Evolutionary conservation across 2,888 invertebrate species (phyloP), one percentile per base, ranked within the genome.

Genomic region (Rhyacophila evoluta): DNA sequence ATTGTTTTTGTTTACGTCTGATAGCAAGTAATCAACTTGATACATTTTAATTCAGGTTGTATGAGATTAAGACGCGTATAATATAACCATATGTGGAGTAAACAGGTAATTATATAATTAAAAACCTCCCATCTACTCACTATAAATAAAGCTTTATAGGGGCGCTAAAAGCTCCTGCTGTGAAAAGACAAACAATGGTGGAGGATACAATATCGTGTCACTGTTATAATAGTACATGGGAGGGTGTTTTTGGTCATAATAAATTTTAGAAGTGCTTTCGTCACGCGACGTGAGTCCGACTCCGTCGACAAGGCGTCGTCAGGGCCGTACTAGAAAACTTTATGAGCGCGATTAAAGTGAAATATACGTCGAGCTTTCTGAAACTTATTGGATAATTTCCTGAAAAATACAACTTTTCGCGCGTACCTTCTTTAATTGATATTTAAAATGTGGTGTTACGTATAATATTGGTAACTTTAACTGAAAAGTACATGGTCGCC

Each of bases 221-320:
- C 33, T 72, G 72, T 72, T 55, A 25, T 55, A 55, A 25, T 55
- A 55, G 76, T 67, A 76, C 55, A 36, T 72, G 71, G 37, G 67
- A 55, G 76, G 76, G 33, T 76, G 76, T 69, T 75, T 75, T 75
- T 15, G 39, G 75, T 39, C 70, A 75, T 55, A 55, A 55, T 55
- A 55, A 25, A 55, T 76, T 76, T 76, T 37, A 3, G 55, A 55
- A 76, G 72, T 72, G 15, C 76, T 55, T 27, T 33, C 36, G 76
- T 76, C 76, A 76, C 76, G 76, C 76, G 36, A 76, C 67, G 12
- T n/a, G 29, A 27, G 12, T 33, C 28, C 25, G 55, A 1, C 55
- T 15, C 55, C 55, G 55, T 19, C 55, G 25, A 55, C 55, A 55
- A 10, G 25, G 10, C 10, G 55, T 55, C 55, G 55, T 4, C 55